Conservation (phyloP, 2,113 vertebrate species). For the Vanacampus margaritifer region DNA sequence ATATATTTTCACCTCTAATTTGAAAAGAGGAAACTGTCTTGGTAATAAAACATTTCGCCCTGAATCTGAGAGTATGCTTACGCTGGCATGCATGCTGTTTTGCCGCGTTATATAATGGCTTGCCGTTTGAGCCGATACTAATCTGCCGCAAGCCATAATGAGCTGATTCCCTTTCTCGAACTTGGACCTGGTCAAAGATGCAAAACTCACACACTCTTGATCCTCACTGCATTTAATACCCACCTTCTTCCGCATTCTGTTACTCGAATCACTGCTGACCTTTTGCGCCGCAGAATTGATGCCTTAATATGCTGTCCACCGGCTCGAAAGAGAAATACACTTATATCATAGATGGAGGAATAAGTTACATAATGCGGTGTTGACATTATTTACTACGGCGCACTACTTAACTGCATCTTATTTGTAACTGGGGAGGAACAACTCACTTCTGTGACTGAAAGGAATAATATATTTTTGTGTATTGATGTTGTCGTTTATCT, state of each 20-base stretch:
- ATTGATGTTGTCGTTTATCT: slow-evolving; percentile 3
- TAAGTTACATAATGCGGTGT: slow-evolving; percentile 8
- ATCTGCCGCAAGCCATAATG: slow-evolving; percentile 66
- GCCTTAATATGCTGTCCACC: not conserved
- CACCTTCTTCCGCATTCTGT: slow-evolving; percentile 16
- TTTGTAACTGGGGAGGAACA: not conserved
- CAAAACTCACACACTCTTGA: slow-evolving; percentile 41
- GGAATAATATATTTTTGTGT: not conserved
- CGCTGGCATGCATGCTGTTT: slow-evolving; percentile 51
- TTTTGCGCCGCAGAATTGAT: not conserved
- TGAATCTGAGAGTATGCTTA: slow-evolving; percentile 52
- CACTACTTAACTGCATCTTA: not conserved
- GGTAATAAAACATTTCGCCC: slow-evolving; percentile 30
- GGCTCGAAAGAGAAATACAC: not conserved
- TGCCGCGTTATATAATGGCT: slow-evolving; percentile 63
- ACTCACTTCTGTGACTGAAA: not conserved
- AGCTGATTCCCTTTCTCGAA: slow-evolving; percentile 67
- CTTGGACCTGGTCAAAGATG: slow-evolving; percentile 57
- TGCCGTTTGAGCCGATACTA: slow-evolving; percentile 50
- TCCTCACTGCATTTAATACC: slow-evolving; percentile 40
- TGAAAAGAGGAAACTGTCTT: not conserved
- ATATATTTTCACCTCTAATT: not conserved
- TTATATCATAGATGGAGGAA: not conserved
- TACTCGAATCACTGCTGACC: slow-evolving; percentile 28
- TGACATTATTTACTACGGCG: slow-evolving; percentile 4